phyloP scores from a whole-genome alignment of 1,140 invertebrate genomes.

The Tachypleus tridentatus region DNA sequence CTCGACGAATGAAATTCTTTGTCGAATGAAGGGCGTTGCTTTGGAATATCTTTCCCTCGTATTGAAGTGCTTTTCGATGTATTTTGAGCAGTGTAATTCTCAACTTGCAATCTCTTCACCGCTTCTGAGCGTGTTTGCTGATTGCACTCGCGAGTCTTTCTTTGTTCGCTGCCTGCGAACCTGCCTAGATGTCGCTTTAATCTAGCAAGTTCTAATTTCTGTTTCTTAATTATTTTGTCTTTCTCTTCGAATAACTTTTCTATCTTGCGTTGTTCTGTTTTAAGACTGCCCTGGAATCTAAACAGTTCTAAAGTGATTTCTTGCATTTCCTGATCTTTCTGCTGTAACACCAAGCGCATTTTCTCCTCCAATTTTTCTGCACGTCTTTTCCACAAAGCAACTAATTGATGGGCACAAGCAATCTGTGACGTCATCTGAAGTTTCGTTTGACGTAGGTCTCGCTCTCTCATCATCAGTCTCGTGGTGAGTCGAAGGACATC shows the following conservation, averaged over 20 bases:
- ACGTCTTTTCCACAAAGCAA: conserved; percentile 6
- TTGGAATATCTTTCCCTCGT: too few relatives aligned
- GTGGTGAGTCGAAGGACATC: conserved; percentile 16
- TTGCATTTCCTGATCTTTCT: conserved; percentile 19
- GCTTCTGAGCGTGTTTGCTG: too few relatives aligned
- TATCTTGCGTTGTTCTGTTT: conserved; percentile 13
- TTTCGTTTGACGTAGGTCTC: conserved; percentile 15
- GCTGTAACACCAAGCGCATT: conserved; percentile 9
- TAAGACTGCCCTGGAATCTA: conserved; percentile 11
- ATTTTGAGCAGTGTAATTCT: too few relatives aligned
- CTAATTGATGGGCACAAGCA: conserved; percentile 10
- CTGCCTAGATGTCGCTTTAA: background rate
- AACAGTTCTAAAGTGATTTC: conserved; percentile 13
- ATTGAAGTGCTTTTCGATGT: too few relatives aligned
- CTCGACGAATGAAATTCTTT: too few relatives aligned
- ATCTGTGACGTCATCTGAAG: conserved; percentile 13
- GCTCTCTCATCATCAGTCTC: conserved; percentile 17
- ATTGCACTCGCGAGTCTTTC: too few relatives aligned
- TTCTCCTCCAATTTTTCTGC: conserved; percentile 16
- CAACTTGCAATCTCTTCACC: too few relatives aligned
- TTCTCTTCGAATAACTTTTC: conserved; percentile 14
- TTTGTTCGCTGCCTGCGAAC: too few relatives aligned
- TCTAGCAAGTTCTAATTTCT: conserved; percentile 11
- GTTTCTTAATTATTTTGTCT: conserved; percentile 9
- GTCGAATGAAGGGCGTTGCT: too few relatives aligned